These are phyloP conservation scores for Pluvianellus socialis DNA, from an alignment of 2,113 vertebrate genomes.

Conservation along the genomic window DNA sequence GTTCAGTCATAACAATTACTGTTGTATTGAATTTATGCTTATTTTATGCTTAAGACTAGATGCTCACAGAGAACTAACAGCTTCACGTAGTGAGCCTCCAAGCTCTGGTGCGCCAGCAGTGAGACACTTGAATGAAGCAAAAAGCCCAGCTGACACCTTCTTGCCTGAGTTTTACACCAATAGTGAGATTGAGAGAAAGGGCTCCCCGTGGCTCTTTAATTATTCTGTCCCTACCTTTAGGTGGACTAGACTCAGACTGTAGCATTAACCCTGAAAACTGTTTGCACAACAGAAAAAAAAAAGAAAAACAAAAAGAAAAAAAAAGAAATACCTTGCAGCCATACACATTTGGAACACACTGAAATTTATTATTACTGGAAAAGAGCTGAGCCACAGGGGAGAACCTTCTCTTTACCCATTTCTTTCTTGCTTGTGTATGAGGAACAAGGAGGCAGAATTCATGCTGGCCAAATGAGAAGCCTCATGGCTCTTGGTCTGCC, in stretches of 20 bases:
- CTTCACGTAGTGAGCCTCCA: not conserved
- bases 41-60: not conserved
- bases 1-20: not conserved
- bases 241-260: not conserved
- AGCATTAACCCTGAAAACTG: not conserved
- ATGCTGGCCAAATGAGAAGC: not conserved
- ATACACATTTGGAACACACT: not conserved
- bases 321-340: not conserved
- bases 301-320: not conserved
- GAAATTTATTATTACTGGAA: not conserved
- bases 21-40: not conserved
- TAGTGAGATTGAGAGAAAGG: not conserved
- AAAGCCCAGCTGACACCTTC: not conserved
- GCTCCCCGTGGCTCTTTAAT: not conserved
- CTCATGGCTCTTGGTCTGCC: not conserved
- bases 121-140: not conserved
- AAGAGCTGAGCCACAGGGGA: not conserved
- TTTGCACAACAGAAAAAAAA: not conserved
- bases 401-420: accelerated
- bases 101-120: not conserved
- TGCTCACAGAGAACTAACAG: not conserved
- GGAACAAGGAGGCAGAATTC: not conserved
- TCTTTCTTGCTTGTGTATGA: not conserved
- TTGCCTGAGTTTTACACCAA: not conserved
- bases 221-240: not conserved